These are phyloP conservation scores for Anoplius nigerrimus DNA, from an alignment of 2,888 invertebrate species.

Conservation along the genomic window DNA sequence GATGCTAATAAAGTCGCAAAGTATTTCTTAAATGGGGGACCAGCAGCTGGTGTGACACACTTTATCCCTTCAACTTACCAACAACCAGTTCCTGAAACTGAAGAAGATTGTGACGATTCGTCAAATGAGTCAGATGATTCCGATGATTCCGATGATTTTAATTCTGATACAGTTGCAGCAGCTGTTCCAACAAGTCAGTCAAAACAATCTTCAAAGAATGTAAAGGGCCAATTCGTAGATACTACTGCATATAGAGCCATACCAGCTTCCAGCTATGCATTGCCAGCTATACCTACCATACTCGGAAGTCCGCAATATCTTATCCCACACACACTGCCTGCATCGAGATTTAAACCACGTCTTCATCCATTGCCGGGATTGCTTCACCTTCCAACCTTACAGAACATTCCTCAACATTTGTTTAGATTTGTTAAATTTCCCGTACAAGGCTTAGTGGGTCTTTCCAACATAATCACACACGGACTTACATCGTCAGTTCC, in stretches of 20 bases:
- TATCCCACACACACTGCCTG: not conserved
- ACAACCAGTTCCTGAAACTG: conserved; percentile 6
- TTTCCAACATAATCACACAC: not conserved
- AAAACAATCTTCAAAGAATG: not conserved
- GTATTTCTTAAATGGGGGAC: conserved; percentile 64
- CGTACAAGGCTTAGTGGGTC: not conserved
- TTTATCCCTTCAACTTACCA: conserved; percentile 28
- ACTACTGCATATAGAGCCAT: not conserved
- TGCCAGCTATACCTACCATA: conserved; percentile 3
- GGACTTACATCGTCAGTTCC: not conserved
- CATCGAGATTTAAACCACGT: not conserved
- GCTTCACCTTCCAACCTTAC: not conserved
- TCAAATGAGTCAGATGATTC: not conserved
- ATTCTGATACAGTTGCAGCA: not conserved
- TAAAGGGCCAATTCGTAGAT: not conserved
- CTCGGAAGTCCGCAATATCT: not conserved
- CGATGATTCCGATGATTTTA: not conserved
- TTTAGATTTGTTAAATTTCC: not conserved
- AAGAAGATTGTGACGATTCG: conserved; percentile 11
- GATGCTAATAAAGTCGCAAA: conserved; percentile 61
- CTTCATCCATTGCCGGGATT: not conserved
- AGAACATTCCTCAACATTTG: not conserved
- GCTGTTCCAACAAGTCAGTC: not conserved
- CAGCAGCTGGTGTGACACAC: conserved; percentile 45
- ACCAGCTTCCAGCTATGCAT: not conserved